Base-by-base conservation (phyloP, 2,113 vertebrate genomes). In the Lophotis ruficrista region DNA sequence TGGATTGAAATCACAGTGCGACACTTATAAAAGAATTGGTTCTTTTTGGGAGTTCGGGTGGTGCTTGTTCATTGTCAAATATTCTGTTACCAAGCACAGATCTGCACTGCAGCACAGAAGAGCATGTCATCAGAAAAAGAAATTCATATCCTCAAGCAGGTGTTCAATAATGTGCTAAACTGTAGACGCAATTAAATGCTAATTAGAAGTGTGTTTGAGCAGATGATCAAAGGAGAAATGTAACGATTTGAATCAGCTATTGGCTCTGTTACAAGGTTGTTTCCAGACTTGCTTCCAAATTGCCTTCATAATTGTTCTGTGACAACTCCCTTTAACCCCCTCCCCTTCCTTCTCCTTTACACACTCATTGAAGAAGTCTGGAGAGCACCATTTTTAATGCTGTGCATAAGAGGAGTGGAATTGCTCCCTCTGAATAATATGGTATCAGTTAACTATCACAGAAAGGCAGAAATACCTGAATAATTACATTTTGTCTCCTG, bases 241-340 rank as follows among this genome's bases (percentile, higher is more conserved):
- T n/a, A 87, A 71, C 83, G 12, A 31, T 87, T 95, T 89, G 57
- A 83, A 83, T 91, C 73, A 62, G 54, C 50, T 91, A 14, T 90
- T 96, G 94, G 95, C 88, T 94, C 72, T 90, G 86, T 84, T 95
- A 90, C 95, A 96, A 94, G 23, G 20, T 35, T 89, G 24, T 95
- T 95, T 96, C 96, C 92, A 96, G 86, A 64, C 37, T 88, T 78
- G 83, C 65, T 97, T 97, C 92, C 95, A 95, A 95, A 82, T 83
- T 84, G 57, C 83, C 65, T 75, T 90, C 10, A 4, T 84, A 87
- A 95, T 93, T 90, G 83, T 79, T 78, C 83, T 50, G 24, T 54
- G 81, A 69, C 8, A 12, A 84, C 84, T 95, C 92, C 27, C 37
- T 87, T 89, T 82, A 92, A 68, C 45, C 10, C 10, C 64, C 51